Evolutionary conservation across 2,113 vertebrate species (phyloP).

Genomic region (Triplophysa dalaica): DNA sequence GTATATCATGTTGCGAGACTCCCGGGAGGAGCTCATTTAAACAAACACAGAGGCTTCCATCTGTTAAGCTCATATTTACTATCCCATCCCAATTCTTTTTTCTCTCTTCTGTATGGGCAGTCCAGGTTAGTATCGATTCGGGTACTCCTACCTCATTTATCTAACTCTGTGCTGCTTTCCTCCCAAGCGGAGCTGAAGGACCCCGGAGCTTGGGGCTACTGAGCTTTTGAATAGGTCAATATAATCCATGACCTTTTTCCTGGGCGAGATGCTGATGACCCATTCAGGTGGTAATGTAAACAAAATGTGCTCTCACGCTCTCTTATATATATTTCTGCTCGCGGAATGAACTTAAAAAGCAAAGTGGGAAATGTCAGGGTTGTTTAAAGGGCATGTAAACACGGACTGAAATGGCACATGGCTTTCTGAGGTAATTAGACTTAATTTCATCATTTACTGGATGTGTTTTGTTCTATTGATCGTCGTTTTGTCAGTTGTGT

Average conservation of each 20-base stretch:
- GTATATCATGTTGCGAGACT: constrained; percentile 4
- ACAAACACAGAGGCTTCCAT: constrained; percentile 50
- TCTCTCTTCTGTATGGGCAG: constrained; percentile 27
- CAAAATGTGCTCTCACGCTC: not conserved
- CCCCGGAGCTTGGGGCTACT: constrained; percentile 7
- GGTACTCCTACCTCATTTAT: constrained; percentile 26
- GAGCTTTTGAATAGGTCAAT: constrained; percentile 33
- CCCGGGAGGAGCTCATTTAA: constrained; percentile 17
- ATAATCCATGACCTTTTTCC: not conserved
- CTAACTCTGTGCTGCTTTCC: constrained; percentile 34
- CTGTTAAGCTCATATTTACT: constrained; percentile 31
- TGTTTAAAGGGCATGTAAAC: constrained; percentile 25
- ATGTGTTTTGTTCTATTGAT: constrained; percentile 6
- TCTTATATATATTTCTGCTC: not conserved
- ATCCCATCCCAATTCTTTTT: not conserved
- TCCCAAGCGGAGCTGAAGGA: constrained; percentile 29
- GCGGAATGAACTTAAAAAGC: not conserved
- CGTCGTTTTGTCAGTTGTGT: not conserved
- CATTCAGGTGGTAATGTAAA: constrained; percentile 43
- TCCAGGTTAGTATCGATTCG: constrained; percentile 46
- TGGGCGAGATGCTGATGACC: constrained; percentile 23
- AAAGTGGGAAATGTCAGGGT: constrained; percentile 23
- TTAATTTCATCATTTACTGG: constrained; percentile 13
- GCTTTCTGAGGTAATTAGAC: constrained; percentile 1
- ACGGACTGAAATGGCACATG: constrained; percentile 4